phyloP scores from a whole-genome alignment of 1,140 invertebrate genomes.

The Akabosia matsudoensis region DNA sequence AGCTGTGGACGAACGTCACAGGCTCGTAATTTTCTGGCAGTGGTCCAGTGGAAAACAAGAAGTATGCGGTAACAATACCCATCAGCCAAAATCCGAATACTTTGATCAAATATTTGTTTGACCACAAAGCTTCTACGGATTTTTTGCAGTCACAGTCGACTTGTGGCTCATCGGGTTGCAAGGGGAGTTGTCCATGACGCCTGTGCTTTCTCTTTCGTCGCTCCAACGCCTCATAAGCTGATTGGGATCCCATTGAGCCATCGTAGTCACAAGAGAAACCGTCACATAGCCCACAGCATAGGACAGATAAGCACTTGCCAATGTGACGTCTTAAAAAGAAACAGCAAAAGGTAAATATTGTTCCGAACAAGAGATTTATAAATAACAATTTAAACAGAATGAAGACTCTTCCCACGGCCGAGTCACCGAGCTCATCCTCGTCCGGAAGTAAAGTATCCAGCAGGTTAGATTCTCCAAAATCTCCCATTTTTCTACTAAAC shows the following conservation, averaged over 20 bases:
- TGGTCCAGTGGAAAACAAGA: no score
- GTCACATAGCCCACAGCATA: background rate
- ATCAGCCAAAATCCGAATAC: no score
- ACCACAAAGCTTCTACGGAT: no score
- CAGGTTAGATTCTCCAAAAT: no score
- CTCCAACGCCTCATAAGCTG: background rate
- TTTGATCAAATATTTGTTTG: no score
- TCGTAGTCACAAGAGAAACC: background rate
- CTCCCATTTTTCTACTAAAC: no score
- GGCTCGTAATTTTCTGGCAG: background rate
- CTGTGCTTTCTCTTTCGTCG: background rate
- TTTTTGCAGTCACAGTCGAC: no score
- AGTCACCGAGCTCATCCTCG: background rate
- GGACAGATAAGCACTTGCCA: background rate
- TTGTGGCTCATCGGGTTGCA: no score
- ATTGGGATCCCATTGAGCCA: background rate
- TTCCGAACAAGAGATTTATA: background rate
- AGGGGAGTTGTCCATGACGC: no score
- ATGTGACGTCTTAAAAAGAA: background rate
- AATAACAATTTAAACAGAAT: background rate
- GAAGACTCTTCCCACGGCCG: background rate
- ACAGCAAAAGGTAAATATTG: background rate
- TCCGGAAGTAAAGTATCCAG: background rate
- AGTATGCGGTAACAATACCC: no score
- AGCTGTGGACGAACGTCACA: constrained; percentile 3